Evolutionary conservation across 92 coral and sea anemone species (phyloP), one percentile per base, ranked within the genome.

Genomic region (Heteractis magnifica): DNA sequence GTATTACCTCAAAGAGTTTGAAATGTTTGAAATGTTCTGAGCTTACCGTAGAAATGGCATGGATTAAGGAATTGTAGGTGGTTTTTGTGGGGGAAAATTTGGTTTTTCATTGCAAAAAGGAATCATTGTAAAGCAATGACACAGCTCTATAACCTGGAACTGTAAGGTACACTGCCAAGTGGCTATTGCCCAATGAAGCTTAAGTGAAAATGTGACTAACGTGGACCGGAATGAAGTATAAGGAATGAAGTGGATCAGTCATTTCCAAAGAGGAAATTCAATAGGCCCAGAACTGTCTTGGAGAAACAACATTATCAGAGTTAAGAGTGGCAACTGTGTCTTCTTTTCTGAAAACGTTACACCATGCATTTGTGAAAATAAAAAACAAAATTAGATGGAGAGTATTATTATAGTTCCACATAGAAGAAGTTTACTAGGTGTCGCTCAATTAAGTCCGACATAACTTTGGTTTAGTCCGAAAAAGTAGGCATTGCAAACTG

Each of bases 21-120:
- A 65, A 51, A 80, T 80, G 75, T 80, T 65, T 80, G 16, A 59
- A 80, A 80, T 80, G 10, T n/a, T 49, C 70, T n/a, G 50, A 14
- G 20, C 58, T 50, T 65, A 49, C 18, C 62, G 83, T 62, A 62
- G 16, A 73, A 64, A 51, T 16, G 83, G 48, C 49, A 26, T 65
- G n/a, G 51, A 64, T 53, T 49, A 44, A 64, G 51, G 19, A 21
- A 53, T 71, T 60, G 50, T 52, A 6, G 81, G 68, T 23, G 23
- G 12, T n/a, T 62, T 62, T 23, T 34, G 34, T 0, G 12, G 20
- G 20, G 20, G 8, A 62, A 62, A 23, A 18, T 62, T 59, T 59
- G 65, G 3, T 12, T 12, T 59, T 59, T 15, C 16, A 59, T 59
- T 59, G 44, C 44, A 59, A 59, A 59, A 12, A n/a, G 18, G n/a